Base-by-base conservation (phyloP, 1,140 invertebrate genomes). In the Bacillus rossius region DNA sequence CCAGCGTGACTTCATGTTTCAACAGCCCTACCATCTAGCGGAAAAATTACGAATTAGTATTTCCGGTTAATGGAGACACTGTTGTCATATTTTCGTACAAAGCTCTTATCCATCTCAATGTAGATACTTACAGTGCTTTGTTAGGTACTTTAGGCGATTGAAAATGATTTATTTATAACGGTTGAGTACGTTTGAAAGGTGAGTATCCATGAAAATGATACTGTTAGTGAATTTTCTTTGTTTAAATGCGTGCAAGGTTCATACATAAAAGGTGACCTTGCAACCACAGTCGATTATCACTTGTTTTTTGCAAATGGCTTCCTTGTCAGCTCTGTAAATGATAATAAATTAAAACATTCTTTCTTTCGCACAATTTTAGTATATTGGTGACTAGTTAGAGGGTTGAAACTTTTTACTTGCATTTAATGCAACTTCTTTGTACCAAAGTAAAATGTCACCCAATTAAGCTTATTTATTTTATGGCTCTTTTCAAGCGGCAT, bases 61-160 rank as follows among this genome's bases (percentile, higher is more conserved):
- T 57, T 57, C 55, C 55, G 45, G 55, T 50, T 57, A 57, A 57
- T 57, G 55, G 55, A 49, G 45, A 45, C 52, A 56, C 45, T 60
- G 54, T 56, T 60, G 59, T 60, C 57, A 59, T 59, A 59, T 59
- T 54, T 59, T 59, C 49, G 50, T 52, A 41, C 29, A 25, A 42
- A 53, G 50, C 26, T 49, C 37, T 22, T 42, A 49, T 34, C 26
- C 43, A 26, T 49, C 16, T 8, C 17, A 16, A 23, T 49, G 23
- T 57, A 37, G 34, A 34, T 34, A 25, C 34, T 34, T 49, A 29
- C 26, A 37, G 19, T 49, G 23, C 14, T 22, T 38, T 37, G 17
- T 48, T 41, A 20, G 20, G 25, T 20, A 16, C 34, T 20, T 13
- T 23, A 23, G 14, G 20, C 19, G 22, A 23, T 7, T 22, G 41